A percentile compares a stretch with the other conserved stretches of the same genome.
Evolutionary conservation across 2,113 vertebrate genomes (phyloP).

Genomic region (Okapia johnstoni): DNA sequence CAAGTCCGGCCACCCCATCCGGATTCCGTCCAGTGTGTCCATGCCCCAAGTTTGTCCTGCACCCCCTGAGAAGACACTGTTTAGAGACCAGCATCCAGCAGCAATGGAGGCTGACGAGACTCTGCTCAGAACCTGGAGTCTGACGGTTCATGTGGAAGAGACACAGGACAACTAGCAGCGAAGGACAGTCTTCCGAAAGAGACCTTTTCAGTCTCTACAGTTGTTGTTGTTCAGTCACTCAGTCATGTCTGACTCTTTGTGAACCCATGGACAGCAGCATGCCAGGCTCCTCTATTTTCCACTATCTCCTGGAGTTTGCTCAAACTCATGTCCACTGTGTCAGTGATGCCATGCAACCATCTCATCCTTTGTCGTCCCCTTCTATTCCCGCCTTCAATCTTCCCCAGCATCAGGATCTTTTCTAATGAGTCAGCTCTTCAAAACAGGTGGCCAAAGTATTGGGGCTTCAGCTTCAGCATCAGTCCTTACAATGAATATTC

Average conservation of each 20-base stretch:
- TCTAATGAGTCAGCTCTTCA: neutral
- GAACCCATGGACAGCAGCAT: neutral
- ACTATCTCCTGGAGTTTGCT: neutral
- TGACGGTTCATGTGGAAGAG: fast-evolving
- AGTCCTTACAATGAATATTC: neutral
- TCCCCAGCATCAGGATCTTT: neutral
- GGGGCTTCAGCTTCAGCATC: neutral
- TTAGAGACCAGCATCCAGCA: neutral
- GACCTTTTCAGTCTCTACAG: fast-evolving
- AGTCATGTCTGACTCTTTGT: neutral
- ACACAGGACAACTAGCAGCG: fast-evolving
- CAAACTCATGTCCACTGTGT: neutral
- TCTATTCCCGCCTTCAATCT: neutral
- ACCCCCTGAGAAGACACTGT: fast-evolving
- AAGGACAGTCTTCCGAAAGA: neutral
- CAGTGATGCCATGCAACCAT: neutral
- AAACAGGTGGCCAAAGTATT: neutral
- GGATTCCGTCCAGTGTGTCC: neutral
- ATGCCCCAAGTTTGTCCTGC: neutral
- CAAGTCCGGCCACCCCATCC: fast-evolving
- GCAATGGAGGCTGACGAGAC: fast-evolving
- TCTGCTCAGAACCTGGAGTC: neutral
- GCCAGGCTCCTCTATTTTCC: neutral
- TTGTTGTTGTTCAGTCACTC: neutral
- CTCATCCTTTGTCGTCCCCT: neutral